Base-by-base conservation (phyloP, 1,140 invertebrate genomes). In the Neocloeon triangulifer region DNA sequence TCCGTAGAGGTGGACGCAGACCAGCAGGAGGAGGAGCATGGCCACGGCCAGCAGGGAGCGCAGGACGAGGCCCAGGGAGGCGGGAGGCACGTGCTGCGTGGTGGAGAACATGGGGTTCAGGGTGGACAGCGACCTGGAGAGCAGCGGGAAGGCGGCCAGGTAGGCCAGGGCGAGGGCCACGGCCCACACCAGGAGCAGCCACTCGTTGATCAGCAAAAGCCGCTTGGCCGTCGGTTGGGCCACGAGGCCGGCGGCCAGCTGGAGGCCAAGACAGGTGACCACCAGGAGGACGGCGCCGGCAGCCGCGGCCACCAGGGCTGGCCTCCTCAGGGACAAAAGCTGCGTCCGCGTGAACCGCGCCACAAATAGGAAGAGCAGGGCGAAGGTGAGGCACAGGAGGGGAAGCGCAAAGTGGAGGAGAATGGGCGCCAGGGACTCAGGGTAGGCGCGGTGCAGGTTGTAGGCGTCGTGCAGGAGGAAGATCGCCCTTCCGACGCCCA, bases 401-500 rank as follows among this genome's bases (percentile, higher is more conserved):
- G 82, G 84, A 14, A 76, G 71, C 0, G 78, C 77, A 16, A 84
- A 61, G 43, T 82, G 72, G 33, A 82, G 65, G 2, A 88, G 48
- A n/a, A 88, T 66, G 36, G 75, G 69, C 18, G 79, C 75, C 8
- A 85, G 49, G 21, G 76, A 69, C n/a, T 69, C 61, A 19, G 75
- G 74, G 40, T 85, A 64, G 1, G 71, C 75, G 23, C 64, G 61
- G 34, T 72, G 69, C 5, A 77, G 66, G 43, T 88, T 88, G 45
- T 91, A 89, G 0, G 81, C 74, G 55, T 89, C 84, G 42, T 84
- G 78, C 39, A 84, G 76, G 30, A 91, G 61, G 45, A 82, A 85
- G 41, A 82, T 73, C 41, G 80, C 78, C 27, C 84, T 58, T 38
- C 80, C 55, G 4, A 73, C 62, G 40, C 82, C 84, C 7, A 85